Evolutionary conservation across 2,113 vertebrate genomes (phyloP).

Genomic region (Hippopotamus amphibius): DNA sequence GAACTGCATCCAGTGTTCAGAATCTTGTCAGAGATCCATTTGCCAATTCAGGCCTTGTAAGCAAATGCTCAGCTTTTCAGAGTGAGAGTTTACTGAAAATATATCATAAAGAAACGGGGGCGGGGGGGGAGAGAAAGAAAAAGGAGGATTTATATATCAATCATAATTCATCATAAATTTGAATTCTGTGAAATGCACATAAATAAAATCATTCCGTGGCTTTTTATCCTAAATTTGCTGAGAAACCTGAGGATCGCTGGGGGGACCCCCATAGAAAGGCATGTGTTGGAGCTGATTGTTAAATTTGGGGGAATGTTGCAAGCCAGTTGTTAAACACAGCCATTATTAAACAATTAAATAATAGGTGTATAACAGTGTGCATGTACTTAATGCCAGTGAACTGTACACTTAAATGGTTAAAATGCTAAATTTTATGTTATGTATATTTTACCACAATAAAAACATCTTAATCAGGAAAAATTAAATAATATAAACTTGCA

Average conservation of each 20-base stretch:
- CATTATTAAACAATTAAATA: background rate
- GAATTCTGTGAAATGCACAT: background rate
- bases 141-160: background rate
- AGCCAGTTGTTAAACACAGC: background rate
- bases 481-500: background rate
- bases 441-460: background rate
- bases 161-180: background rate
- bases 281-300: background rate
- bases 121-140: background rate
- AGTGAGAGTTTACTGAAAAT: background rate
- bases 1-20: background rate
- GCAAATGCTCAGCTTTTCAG: background rate
- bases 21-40: background rate
- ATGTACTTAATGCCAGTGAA: background rate
- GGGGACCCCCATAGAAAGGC: rapidly evolving
- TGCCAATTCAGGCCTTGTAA: background rate
- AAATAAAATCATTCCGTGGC: background rate
- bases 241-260: background rate
- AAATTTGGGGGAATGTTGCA: background rate
- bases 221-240: background rate
- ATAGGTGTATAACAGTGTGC: background rate
- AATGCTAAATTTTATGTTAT: background rate
- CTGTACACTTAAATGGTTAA: background rate
- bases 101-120: background rate
- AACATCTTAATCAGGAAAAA: background rate